Percentiles rank a stretch among this genome's conserved stretches.
phyloP scores from a whole-genome alignment of 2,888 invertebrate genomes.

The Andrena trimmerana region DNA sequence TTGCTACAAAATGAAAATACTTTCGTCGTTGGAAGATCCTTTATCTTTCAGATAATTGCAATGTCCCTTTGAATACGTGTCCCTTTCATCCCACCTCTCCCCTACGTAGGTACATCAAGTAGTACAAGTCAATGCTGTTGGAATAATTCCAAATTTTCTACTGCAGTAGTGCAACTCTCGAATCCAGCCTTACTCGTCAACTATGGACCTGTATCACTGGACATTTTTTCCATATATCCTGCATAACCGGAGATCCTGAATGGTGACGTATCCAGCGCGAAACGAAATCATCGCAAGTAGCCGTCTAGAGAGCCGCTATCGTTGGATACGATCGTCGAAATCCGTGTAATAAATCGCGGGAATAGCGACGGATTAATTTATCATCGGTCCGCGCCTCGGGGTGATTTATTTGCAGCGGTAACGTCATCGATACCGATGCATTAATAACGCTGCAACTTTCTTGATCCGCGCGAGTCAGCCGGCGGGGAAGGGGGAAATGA shows the following conservation, averaged over 20 bases:
- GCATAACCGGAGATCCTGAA: background rate
- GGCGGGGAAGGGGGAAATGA: slow-evolving; percentile 25
- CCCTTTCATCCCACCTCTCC: too few relatives aligned
- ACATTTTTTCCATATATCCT: background rate
- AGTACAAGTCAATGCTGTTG: too few relatives aligned
- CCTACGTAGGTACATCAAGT: too few relatives aligned
- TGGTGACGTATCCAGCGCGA: background rate
- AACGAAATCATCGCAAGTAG: slow-evolving; percentile 15
- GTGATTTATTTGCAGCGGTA: slow-evolving; percentile 57
- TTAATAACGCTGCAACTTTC: slow-evolving; percentile 55
- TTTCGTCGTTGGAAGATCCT: too few relatives aligned
- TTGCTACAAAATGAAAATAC: too few relatives aligned
- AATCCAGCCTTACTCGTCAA: too few relatives aligned
- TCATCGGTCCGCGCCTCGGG: slow-evolving; percentile 46
- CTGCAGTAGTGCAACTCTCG: too few relatives aligned
- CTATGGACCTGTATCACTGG: too few relatives aligned
- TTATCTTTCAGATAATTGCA: too few relatives aligned
- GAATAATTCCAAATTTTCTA: too few relatives aligned
- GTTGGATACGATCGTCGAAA: slow-evolving; percentile 40
- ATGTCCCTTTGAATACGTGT: too few relatives aligned
- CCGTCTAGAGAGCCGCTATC: slow-evolving; percentile 38
- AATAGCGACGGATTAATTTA: slow-evolving; percentile 58
- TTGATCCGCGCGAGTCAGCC: slow-evolving; percentile 40
- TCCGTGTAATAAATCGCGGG: slow-evolving; percentile 53
- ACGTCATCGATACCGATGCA: slow-evolving; percentile 60